Base-by-base conservation (phyloP, 2,797 vertebrate species). In the Notoglanidium macrostoma region DNA sequence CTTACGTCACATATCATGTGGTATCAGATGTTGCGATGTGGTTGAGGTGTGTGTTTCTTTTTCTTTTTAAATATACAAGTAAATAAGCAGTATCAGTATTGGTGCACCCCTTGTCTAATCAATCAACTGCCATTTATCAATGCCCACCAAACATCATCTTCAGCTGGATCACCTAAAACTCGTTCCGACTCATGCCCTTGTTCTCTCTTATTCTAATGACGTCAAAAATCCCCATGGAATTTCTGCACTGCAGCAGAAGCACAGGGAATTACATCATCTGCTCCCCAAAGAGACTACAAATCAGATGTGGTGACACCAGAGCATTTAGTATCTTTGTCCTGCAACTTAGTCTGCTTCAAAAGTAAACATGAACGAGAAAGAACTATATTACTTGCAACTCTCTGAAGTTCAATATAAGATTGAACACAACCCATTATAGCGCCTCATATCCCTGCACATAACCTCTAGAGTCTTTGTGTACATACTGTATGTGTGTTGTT, bases 241-340 rank as follows among this genome's bases (percentile, higher is more conserved):
- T 83, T 54, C 65, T 51, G 61, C 46, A 55, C 19, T 83, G 63
- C 65, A 68, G 81, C 63, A 68, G 26, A 68, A 83, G 63, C 81
- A 26, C 7, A 14, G 29, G 29, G 65, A 83, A 70, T 83, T 35
- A 68, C 19, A 83, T 68, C 29, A 68, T 49, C 49, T 32, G 10
- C 46, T 83, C n/a, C 81, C 44, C 15, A 29, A 67, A 82, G 61
- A 61, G 46, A 32, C 19, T 51, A 68, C 54, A 83, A 83, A 51
- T 35, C 29, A 14, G 19, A 83, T 68, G 1, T 2, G 46, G 46
- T 17, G 63, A 83, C 81, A 35, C 10, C 17, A 54, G 49, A 54
- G 49, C 29, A 51, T 12, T 51, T 14, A 21, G 17, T 19, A 81
- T 49, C 40, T 44, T 44, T 81, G 23, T 46, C 15, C 8, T 29